Evolutionary conservation across 2,888 invertebrate species (phyloP), one percentile per base, ranked within the genome.

Genomic region (Antheraea assamensis): DNA sequence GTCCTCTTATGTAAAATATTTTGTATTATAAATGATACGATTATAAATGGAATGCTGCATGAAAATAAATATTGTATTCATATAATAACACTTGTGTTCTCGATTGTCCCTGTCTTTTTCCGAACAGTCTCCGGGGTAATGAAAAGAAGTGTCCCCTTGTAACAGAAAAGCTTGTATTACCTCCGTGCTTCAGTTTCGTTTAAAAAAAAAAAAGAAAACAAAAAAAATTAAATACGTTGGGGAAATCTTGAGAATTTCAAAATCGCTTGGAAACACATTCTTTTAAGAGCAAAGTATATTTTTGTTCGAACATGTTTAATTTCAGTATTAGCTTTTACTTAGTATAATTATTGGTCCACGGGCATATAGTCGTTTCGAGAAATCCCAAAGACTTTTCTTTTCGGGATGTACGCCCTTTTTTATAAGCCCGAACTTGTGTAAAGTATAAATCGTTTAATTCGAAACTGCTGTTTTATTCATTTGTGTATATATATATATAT

Each of bases 71-170:
- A 79, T 78, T 81, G 78, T 80, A 84, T 83, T 77, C 79, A 80
- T 81, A 79, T 76, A n/a, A n/a, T n/a, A 82, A 79, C 83, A 82
- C 81, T 85, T 85, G 81, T 81, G 83, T 76, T 74, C 82, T 74
- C 78, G 85, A 82, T 82, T 85, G 86, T 88, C 87, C 85, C 78
- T 80, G 81, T 83, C 82, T 78, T 76, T 75, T 81, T 80, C 82
- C 80, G 81, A 86, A 83, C 82, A 77, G 85, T 89, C 89, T 85
- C 89, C 42, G 21, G 88, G 85, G 88, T 85, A 89, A 88, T 88
- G 87, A 89, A 87, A 85, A 83, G 85, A 86, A 87, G 87, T 86
- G 87, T 87, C 85, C 83, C 75, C 78, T 82, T 80, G 76, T 78
- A 85, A 81, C 80, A 79, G 83, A 81, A 83, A 81, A 82, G 85